Evolutionary conservation across 2,888 invertebrate species (phyloP), one percentile per base, ranked within the genome.

Genomic region (Ctenicera cuprea): DNA sequence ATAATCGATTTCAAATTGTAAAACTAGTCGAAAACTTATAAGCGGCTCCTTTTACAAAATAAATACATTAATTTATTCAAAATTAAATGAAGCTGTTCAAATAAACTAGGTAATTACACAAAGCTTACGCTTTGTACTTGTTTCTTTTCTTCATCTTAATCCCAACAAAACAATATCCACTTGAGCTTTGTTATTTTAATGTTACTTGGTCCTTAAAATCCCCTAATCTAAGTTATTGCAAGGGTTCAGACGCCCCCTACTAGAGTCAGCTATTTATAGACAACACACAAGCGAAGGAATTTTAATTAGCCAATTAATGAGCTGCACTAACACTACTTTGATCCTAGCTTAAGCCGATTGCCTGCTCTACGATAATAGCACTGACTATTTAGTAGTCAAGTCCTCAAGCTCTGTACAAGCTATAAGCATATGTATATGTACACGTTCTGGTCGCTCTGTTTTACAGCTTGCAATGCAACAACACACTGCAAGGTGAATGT

Each of bases 291-390:
- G 67, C 48, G 74, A 65, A 72, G 72, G 74, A 76, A 73, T 76
- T 76, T 76, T 76, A 76, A 76, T 76, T 72, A 74, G 63, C 62
- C 71, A 74, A 74, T 76, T 76, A 74, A 74, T 76, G 74, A 74
- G 59, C 37, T 52, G 54, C 61, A 65, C 66, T 63, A 72, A 66
- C 67, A 62, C 74, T 62, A 66, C 68, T 66, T 73, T 70, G 50
- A 66, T 66, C 70, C 63, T 61, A 22, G 64, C 59, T 71, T 65
- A 71, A 71, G 52, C 64, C 71, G 64, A 33, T 52, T 48, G 22
- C n/a, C 33, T 37, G 48, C 50, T 65, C 12, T 18, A 52, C 37
- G 33, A 45, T 45, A 59, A 64, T 57, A 65, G 43, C 59, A 45
- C 43, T 52, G 14, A 59, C 59, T 57, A 57, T 71, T 71, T 57